Evolutionary conservation across 2,113 vertebrate genomes (phyloP), one percentile per base, ranked within the genome.

Genomic region (Ochotona princeps): DNA sequence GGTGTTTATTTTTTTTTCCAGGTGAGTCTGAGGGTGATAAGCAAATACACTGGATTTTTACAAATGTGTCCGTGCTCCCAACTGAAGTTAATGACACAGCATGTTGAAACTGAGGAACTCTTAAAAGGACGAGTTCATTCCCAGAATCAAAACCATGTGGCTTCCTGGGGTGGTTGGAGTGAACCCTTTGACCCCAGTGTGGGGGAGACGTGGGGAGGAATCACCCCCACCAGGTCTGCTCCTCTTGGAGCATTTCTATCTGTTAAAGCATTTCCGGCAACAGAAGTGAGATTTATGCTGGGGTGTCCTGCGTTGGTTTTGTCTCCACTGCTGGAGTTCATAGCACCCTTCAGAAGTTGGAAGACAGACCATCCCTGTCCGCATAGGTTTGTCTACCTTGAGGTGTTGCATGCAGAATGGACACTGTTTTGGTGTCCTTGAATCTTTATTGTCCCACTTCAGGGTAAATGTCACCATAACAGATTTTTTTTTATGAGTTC

Each of bases 21-120:
- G 95, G 88, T 89, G 94, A 96, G 96, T 95, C 88, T 92, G 73
- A 96, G 90, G n/a, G 92, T 78, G 65, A 1, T 91, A 28, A 96
- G 90, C 35, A 92, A 81, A 94, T 93, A 60, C 85, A 69, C 38
- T 20, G 12, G 28, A 65, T 91, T 95, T 87, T 94, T n/a, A 6
- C 38, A 87, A 79, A n/a, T 3, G 60, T 90, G 63, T 70, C 72
- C 74, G 44, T 93, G 89, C 72, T 95, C 91, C 72, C 88, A 61
- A 30, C 70, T 95, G 91, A 69, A 87, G 85, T 72, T 91, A 92
- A 80, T 23, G 90, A 3, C 38, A 85, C 60, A 63, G 30, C 63
- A 89, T 28, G n/a, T 76, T 47, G 96, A 97, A 97, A 92, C 44
- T 74, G 91, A 87, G 92, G 82, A 93, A 83, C 35, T 35, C 32